Evolutionary conservation across 2,888 invertebrate genomes (phyloP).

Genomic region (Exocentrus adspersus): DNA sequence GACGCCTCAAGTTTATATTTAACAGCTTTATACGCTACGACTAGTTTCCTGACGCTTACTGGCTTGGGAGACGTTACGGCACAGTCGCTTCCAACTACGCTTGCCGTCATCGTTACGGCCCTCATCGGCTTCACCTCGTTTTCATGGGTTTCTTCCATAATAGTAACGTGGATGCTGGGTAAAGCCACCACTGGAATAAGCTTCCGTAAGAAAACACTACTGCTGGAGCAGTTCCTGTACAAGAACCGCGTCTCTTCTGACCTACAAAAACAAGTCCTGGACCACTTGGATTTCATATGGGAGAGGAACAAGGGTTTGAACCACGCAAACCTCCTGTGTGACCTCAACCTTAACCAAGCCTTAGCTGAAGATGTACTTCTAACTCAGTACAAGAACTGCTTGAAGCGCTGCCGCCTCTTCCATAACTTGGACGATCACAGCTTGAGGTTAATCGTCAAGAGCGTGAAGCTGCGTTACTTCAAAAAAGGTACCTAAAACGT

Average conservation of each 20-base stretch:
- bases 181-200: slow-evolving; percentile 16
- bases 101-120: slow-evolving; percentile 13
- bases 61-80: slow-evolving; percentile 25
- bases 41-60: slow-evolving; percentile 31
- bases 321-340: background rate
- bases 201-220: slow-evolving; percentile 19
- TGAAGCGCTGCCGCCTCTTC: slow-evolving; percentile 30
- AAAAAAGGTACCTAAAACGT: slow-evolving; percentile 34
- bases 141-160: slow-evolving; percentile 9
- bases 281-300: slow-evolving; percentile 33
- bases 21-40: slow-evolving; percentile 20
- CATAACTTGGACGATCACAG: slow-evolving; percentile 15
- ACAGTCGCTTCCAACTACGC: slow-evolving; percentile 5
- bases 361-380: slow-evolving; percentile 20
- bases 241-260: slow-evolving; percentile 13
- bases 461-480: slow-evolving; percentile 24
- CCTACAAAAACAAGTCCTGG: slow-evolving; percentile 25
- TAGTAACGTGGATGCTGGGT: slow-evolving; percentile 21
- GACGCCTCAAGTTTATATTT: slow-evolving; percentile 25
- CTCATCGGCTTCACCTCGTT: slow-evolving; percentile 33
- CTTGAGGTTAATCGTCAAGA: slow-evolving; percentile 26
- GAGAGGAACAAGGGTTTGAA: slow-evolving; percentile 23
- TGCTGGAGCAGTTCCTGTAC: slow-evolving; percentile 23
- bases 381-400: slow-evolving; percentile 16
- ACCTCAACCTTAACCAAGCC: background rate